Evolutionary conservation across 2,888 invertebrate genomes (phyloP).

Genomic region (Seira musarum): DNA sequence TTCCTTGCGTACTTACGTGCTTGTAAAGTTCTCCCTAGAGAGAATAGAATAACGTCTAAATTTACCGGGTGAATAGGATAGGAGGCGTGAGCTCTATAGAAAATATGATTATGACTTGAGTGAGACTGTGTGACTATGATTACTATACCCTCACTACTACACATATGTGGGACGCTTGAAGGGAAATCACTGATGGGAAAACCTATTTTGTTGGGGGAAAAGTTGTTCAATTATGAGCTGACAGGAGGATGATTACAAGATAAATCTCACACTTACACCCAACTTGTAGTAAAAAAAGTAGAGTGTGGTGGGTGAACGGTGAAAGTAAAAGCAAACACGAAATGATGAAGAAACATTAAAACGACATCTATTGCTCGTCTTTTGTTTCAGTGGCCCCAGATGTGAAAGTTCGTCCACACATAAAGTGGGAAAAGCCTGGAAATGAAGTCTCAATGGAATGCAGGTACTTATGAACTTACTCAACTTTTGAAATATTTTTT

Average conservation of each 20-base stretch:
- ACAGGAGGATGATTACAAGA: slow-evolving; percentile 58
- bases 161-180: slow-evolving; percentile 12
- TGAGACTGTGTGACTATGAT: too few species aligned
- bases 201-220: slow-evolving; percentile 43
- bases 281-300: too few species aligned
- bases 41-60: too few species aligned
- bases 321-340: not conserved
- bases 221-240: slow-evolving; percentile 60
- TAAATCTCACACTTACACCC: slow-evolving; percentile 43
- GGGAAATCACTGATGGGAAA: slow-evolving; percentile 53
- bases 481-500: too few species aligned
- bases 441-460: slow-evolving; percentile 81
- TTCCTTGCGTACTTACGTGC: too few species aligned
- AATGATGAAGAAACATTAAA: not conserved
- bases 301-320: not conserved
- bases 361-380: slow-evolving; percentile 1
- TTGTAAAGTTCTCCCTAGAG: too few species aligned
- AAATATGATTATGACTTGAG: too few species aligned
- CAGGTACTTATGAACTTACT: too few species aligned
- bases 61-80: too few species aligned
- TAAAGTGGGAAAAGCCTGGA: slow-evolving; percentile 80
- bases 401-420: slow-evolving; percentile 80
- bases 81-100: too few species aligned
- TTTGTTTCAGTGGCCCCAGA: slow-evolving; percentile 78
- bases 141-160: too few species aligned